Conservation (phyloP, 2,888 invertebrate species). For the Anaspis maculata region DNA sequence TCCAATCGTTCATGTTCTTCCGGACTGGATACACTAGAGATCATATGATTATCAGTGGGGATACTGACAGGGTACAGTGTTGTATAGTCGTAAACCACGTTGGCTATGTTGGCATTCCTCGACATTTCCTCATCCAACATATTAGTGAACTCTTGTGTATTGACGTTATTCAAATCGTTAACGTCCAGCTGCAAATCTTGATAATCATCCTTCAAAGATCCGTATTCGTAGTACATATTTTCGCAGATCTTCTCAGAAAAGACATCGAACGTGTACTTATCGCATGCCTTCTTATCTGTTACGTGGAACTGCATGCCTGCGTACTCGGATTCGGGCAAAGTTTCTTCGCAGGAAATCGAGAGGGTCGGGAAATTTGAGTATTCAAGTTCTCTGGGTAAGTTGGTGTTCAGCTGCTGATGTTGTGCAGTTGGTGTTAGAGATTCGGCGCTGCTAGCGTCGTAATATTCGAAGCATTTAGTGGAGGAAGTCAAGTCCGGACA, state of each 20-base stretch:
- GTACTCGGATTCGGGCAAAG: conserved; percentile 21
- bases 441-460: conserved; percentile 18
- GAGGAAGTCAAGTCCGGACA: conserved; percentile 6
- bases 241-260: conserved; percentile 37
- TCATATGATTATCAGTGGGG: conserved; percentile 28
- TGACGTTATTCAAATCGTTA: conserved; percentile 37
- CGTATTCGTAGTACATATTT: conserved; percentile 39
- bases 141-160: conserved; percentile 45
- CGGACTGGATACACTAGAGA: conserved; percentile 27
- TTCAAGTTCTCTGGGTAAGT: conserved; percentile 34
- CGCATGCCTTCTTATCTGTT: conserved; percentile 29
- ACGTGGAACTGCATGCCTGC: conserved; percentile 30
- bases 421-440: conserved; percentile 22
- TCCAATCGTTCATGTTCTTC: conserved; percentile 32
- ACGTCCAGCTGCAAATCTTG: conserved; percentile 38
- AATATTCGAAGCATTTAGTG: conserved; percentile 24
- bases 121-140: conserved; percentile 47
- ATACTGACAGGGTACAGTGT: conserved; percentile 28
- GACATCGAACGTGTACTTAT: conserved; percentile 27
- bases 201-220: conserved; percentile 35
- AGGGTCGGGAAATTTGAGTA: conserved; percentile 34
- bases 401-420: conserved; percentile 17
- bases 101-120: conserved; percentile 30
- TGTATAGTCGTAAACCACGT: conserved; percentile 35
- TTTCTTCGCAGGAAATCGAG: conserved; percentile 26